These are phyloP conservation scores for Drosophila rubida DNA, from an alignment of 2,888 invertebrate genomes.

Conservation along the genomic window DNA sequence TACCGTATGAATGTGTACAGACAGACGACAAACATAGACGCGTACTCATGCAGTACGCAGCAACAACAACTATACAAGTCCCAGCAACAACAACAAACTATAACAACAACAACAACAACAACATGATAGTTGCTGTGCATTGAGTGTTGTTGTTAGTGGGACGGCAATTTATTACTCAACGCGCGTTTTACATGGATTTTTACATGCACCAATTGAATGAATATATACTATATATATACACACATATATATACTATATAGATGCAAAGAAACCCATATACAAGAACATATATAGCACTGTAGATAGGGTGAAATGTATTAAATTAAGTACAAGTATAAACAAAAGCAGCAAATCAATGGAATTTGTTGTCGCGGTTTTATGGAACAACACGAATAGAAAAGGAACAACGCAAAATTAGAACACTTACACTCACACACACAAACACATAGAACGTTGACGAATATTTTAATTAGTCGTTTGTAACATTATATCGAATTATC, in stretches of 20 bases:
- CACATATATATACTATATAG: constrained; percentile 45
- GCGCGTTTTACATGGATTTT: constrained; percentile 79
- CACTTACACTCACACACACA: constrained; percentile 2
- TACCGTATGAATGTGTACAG: constrained; percentile 33
- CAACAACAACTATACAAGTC: constrained; percentile 32
- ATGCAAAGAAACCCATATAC: constrained; percentile 31
- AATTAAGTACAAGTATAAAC: constrained; percentile 46
- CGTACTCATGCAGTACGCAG: constrained; percentile 34
- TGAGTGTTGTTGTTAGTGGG: constrained; percentile 56
- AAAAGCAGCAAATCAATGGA: constrained; percentile 36
- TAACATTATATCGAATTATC: constrained; percentile 14
- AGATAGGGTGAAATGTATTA: constrained; percentile 75
- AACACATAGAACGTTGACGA: constrained; percentile 11
- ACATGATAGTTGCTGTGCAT: constrained; percentile 25
- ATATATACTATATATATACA: constrained; percentile 42
- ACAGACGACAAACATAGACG: constrained; percentile 12
- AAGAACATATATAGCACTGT: constrained; percentile 66
- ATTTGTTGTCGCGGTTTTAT: constrained; percentile 64
- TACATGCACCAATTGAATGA: constrained; percentile 77
- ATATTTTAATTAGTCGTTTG: constrained; percentile 21
- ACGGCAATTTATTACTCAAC: constrained; percentile 60
- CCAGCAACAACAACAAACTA: constrained; percentile 21
- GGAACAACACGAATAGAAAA: constrained; percentile 67
- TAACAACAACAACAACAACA: constrained; percentile 7
- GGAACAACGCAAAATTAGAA: constrained; percentile 53